A percentile compares a stretch with the other conserved stretches of the same genome.
These are phyloP conservation scores for Synanceia verrucosa DNA, from an alignment of 2,797 vertebrate genomes.

Conservation along the genomic window DNA sequence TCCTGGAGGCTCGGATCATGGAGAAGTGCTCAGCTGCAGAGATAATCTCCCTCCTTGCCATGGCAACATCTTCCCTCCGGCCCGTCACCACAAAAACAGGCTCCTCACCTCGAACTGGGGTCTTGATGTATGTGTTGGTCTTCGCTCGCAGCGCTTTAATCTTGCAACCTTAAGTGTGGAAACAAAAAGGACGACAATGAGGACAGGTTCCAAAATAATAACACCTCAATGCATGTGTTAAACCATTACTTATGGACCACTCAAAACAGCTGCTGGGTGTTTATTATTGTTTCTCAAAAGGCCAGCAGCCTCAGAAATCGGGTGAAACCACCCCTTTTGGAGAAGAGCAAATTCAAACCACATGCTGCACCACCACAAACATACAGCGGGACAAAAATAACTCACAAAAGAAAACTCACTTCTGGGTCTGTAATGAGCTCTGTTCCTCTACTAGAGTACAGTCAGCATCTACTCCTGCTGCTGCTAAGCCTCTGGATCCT, in stretches of 20 bases:
- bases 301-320: conserved; percentile 30
- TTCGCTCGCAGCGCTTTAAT: conserved; percentile 97
- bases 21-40: conserved; percentile 97
- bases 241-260: conserved; percentile 10
- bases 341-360: conserved; percentile 71
- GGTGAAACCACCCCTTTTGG: conserved; percentile 47
- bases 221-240: conserved; percentile 5
- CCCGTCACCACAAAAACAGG: conserved; percentile 97
- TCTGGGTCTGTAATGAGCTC: conserved; percentile 36
- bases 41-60: conserved; percentile 97
- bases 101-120: conserved; percentile 96
- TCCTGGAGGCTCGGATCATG: conserved; percentile 94
- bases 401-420: conserved; percentile 35
- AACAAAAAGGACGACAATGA: conserved; percentile 29
- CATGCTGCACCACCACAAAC: conserved; percentile 61
- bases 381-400: conserved; percentile 67
- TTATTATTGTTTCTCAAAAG: conserved; percentile 37
- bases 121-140: conserved; percentile 99
- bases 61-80: conserved; percentile 95
- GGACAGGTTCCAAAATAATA: conserved; percentile 6
- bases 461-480: neutral
- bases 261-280: conserved; percentile 47
- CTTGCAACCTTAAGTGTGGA: conserved; percentile 88
- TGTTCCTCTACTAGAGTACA: neutral
- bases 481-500: neutral